These are phyloP conservation scores for Marmota monax DNA, from an alignment of 2,113 vertebrate genomes.

Conservation along the genomic window DNA sequence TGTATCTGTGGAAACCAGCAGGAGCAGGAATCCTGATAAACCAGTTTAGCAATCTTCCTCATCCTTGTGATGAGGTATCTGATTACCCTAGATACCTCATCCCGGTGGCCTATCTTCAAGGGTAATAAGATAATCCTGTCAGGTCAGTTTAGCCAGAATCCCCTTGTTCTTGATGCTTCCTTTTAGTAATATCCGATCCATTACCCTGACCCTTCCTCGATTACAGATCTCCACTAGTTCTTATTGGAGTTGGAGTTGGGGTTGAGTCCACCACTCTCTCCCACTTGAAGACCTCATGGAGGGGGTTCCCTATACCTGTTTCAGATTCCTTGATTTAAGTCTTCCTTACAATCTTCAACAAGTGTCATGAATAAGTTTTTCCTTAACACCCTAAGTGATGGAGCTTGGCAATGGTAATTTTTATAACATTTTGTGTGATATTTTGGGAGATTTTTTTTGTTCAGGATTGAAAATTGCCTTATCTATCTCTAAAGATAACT, in stretches of 20 bases:
- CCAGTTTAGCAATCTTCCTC: not conserved
- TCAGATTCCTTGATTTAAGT: not conserved
- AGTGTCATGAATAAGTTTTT: not conserved
- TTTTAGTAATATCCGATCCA: not conserved
- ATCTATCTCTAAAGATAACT: not conserved
- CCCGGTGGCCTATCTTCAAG: not conserved
- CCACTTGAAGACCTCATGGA: not conserved
- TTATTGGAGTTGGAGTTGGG: not conserved
- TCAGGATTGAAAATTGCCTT: not conserved
- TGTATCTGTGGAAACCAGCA: too few species aligned
- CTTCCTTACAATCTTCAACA: not conserved
- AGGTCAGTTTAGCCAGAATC: not conserved
- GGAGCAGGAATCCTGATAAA: not conserved
- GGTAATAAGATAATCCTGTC: not conserved
- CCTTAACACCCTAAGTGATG: not conserved
- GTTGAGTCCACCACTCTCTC: not conserved
- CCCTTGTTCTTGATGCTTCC: not conserved
- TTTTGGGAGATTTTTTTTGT: not conserved
- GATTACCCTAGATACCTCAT: not conserved
- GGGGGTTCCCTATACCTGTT: not conserved
- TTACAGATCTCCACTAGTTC: not conserved
- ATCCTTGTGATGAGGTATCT: too few species aligned
- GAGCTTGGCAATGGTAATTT: not conserved
- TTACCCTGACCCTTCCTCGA: not conserved
- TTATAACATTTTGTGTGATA: not conserved